Conservation (phyloP, 2,888 invertebrate genomes). For the Cataglyphis livida region DNA sequence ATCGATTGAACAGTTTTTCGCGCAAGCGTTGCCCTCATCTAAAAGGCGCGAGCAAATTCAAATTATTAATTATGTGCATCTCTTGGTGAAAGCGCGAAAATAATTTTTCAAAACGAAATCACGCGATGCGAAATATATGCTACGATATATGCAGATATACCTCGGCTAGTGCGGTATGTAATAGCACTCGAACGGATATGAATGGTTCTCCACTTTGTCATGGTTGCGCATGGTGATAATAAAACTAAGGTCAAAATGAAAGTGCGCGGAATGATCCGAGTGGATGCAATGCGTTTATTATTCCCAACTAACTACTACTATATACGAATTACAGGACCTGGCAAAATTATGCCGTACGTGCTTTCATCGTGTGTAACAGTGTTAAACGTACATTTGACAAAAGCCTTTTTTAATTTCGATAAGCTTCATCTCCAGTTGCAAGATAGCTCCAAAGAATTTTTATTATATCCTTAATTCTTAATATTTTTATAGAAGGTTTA, state of each 20-base stretch:
- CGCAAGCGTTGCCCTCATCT: neutral
- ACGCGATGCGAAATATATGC: slow-evolving; percentile 16
- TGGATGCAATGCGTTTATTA: slow-evolving; percentile 1
- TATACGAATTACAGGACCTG: neutral
- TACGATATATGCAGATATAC: neutral
- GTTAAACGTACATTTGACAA: neutral
- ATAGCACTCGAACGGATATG: neutral
- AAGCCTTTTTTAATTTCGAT: neutral
- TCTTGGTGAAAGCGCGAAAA: neutral
- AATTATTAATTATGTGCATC: slow-evolving; percentile 48
- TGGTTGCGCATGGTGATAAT: neutral
- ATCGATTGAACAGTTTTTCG: slow-evolving; percentile 34
- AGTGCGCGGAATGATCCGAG: neutral
- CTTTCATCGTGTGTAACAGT: neutral
- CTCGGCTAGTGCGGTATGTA: neutral
- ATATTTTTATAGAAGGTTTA: neutral
- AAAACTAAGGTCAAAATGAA: neutral
- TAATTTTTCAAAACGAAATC: slow-evolving; percentile 30
- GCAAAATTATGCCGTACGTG: neutral
- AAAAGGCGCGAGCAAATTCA: slow-evolving; percentile 24
- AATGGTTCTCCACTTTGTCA: neutral
- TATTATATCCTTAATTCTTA: neutral
- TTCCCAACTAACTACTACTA: neutral
- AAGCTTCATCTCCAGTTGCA: neutral
- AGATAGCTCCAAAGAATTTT: neutral